Evolutionary conservation across 2,888 invertebrate species (phyloP).

Genomic region (Oscheius myriophilus): DNA sequence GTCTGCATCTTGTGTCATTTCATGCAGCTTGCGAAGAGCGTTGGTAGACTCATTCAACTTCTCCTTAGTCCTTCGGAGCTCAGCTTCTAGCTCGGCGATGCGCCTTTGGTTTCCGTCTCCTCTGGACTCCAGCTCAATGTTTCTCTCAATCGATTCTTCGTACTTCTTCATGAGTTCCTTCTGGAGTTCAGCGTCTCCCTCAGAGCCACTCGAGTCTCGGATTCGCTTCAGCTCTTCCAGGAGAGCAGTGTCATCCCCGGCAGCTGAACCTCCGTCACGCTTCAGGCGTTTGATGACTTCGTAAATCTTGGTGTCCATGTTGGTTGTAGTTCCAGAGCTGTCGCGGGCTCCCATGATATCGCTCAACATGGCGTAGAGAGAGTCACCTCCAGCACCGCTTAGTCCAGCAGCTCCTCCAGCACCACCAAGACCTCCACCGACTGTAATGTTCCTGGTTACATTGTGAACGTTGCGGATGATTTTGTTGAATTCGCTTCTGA

Average conservation of each 20-base stretch:
- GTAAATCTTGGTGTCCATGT: slow-evolving; percentile 57
- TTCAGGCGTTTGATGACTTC: slow-evolving; percentile 57
- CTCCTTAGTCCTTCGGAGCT: slow-evolving; percentile 63
- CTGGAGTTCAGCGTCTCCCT: slow-evolving; percentile 63
- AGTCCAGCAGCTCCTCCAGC: slow-evolving; percentile 13
- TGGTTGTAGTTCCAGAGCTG: slow-evolving; percentile 49
- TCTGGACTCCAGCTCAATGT: slow-evolving; percentile 67
- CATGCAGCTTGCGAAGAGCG: slow-evolving; percentile 66
- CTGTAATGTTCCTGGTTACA: slow-evolving; percentile 28
- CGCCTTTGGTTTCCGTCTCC: slow-evolving; percentile 66
- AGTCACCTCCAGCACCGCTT: slow-evolving; percentile 26
- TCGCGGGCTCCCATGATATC: slow-evolving; percentile 40
- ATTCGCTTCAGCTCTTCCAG: slow-evolving; percentile 52
- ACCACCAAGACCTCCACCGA: slow-evolving; percentile 5
- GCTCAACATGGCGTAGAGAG: slow-evolving; percentile 18
- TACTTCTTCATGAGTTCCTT: slow-evolving; percentile 64
- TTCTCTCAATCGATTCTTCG: slow-evolving; percentile 68
- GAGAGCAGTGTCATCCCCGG: slow-evolving; percentile 36
- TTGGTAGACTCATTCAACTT: slow-evolving; percentile 60
- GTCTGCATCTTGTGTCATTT: slow-evolving; percentile 61
- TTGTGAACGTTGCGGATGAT: slow-evolving; percentile 53
- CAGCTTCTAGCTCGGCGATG: slow-evolving; percentile 66
- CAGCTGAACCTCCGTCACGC: slow-evolving; percentile 37
- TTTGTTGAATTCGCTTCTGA: slow-evolving; percentile 56
- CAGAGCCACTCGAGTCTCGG: slow-evolving; percentile 33